Conservation (phyloP, 2,113 vertebrate genomes). For the Gymnobelideus leadbeateri region DNA sequence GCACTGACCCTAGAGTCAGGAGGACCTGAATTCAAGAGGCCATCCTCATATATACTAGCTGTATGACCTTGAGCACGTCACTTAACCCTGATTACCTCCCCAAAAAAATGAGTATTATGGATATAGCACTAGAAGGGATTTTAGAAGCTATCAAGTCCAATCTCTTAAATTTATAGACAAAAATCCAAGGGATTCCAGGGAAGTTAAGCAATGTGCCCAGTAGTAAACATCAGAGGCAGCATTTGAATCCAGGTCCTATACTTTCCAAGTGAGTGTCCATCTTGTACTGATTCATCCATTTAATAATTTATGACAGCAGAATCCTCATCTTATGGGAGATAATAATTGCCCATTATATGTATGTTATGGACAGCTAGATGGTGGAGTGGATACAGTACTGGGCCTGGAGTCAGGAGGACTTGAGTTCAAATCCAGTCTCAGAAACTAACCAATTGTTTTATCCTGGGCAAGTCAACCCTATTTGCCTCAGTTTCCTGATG, state of each 20-base stretch:
- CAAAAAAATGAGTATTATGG: no score
- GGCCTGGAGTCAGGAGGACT: background rate
- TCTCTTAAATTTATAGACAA: background rate
- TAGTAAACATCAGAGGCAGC: background rate
- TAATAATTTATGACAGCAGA: background rate
- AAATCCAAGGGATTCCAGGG: background rate
- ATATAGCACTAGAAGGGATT: background rate
- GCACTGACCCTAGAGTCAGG: background rate
- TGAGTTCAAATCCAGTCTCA: background rate
- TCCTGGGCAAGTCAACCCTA: background rate
- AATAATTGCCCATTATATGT: background rate
- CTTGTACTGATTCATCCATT: background rate
- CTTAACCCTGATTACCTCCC: background rate
- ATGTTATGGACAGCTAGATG: background rate
- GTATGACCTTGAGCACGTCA: background rate
- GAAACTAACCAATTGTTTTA: background rate
- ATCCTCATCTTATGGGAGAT: background rate
- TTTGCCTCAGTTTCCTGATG: background rate
- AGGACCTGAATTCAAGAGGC: background rate
- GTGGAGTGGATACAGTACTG: background rate
- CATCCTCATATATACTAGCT: background rate
- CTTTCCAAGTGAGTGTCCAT: background rate
- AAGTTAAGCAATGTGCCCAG: background rate
- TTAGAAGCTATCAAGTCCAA: background rate
- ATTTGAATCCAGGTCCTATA: background rate